These are phyloP conservation scores for Tetramorium simillimum DNA, from an alignment of 1,140 invertebrate species.

Conservation along the genomic window DNA sequence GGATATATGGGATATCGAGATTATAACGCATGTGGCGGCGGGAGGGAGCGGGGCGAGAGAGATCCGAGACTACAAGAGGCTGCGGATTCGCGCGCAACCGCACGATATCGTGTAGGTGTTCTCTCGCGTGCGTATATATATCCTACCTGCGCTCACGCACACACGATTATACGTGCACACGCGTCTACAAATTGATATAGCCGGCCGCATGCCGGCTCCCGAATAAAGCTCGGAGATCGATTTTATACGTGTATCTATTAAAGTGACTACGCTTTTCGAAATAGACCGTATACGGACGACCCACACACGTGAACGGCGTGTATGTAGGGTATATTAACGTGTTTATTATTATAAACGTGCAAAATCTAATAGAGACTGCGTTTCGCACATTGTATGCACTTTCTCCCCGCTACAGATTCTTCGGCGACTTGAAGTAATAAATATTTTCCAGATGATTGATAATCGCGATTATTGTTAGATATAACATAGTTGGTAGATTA, in stretches of 20 bases:
- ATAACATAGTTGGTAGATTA: not conserved
- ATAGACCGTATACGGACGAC: not conserved
- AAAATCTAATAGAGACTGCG: not conserved
- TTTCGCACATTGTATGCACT: not conserved
- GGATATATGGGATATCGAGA: conserved; percentile 86
- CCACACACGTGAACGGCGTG: not conserved
- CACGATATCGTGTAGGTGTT: conserved; percentile 72
- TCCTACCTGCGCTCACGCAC: conserved; percentile 55
- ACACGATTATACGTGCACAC: conserved; percentile 33
- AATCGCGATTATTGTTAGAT: conserved; percentile 41
- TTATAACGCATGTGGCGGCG: conserved; percentile 82
- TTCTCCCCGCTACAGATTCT: conserved; percentile 13
- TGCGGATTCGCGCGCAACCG: conserved; percentile 62
- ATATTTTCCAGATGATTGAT: conserved; percentile 25
- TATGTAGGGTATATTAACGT: not conserved
- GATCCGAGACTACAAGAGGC: conserved; percentile 66
- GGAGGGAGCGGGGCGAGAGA: conserved; percentile 7
- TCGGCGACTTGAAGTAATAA: not conserved
- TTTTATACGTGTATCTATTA: conserved; percentile 51
- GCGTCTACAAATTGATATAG: conserved; percentile 74
- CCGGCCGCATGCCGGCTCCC: conserved; percentile 69
- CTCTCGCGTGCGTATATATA: conserved; percentile 61
- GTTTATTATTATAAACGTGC: conserved; percentile 18
- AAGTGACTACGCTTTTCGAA: conserved; percentile 28
- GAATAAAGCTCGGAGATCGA: conserved; percentile 68